Base-by-base conservation (phyloP, 1,140 invertebrate species). In the Drosophila oshimai region DNA sequence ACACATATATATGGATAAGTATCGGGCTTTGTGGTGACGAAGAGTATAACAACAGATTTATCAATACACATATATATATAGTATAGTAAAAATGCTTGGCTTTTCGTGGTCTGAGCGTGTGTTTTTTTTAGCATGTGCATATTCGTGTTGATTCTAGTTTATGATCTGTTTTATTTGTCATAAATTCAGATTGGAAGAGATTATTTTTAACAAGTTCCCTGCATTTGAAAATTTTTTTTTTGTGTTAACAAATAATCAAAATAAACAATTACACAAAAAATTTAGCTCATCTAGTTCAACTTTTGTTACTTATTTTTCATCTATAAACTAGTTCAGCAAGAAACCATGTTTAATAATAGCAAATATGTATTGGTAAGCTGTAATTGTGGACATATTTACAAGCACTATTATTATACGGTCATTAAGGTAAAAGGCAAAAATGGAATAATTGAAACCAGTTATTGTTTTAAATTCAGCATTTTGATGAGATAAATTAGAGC, bases 1-100 rank as follows among this genome's bases (percentile, higher is more conserved):
- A 86, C 60, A 84, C 41, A 87, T 54, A 72, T 57, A 53, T 28
- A 65, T 58, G 64, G 50, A 83, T 73, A 68, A 70, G 55, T 83
- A 72, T 80, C 17, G 39, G 33, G 45, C 22, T 22, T 69, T 55
- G 50, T 70, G 31, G 67, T 57, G 24, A 41, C 47, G 64, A 42
- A 65, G 4, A 57, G 51, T 57, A 51, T 44, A 65, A 65, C 31
- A 67, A 69, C 24, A 57, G 67, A 71, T 45, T 60, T 58, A 60
- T 71, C 34, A 67, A 69, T 67, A 47, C 36, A 57, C 15, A 46
- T n/a, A 26, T 22, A 39, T 9, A 34, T 18, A 45, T 12, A 47
- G 22, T 60, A 36, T 28, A 44, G 42, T 39, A 39, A 28, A 62
- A 26, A 64, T 17, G 34, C 10, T 36, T 28, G 22, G 13, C 20